phyloP scores from a whole-genome alignment of 1,140 invertebrate genomes.

The Vanessa tameamea region DNA sequence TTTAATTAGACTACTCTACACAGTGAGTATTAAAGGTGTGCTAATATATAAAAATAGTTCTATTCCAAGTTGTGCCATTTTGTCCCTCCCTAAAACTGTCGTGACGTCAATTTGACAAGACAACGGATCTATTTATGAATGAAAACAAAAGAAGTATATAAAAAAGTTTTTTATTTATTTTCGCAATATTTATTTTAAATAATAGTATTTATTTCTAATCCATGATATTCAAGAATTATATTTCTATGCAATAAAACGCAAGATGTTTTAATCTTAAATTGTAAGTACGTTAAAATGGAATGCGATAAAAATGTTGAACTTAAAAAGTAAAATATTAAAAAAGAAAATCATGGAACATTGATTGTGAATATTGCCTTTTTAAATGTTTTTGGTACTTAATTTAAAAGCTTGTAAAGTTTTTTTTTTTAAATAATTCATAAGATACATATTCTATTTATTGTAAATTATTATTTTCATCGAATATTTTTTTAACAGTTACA shows the following conservation, averaged over 20 bases:
- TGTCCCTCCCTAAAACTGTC: no score
- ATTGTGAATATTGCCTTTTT: conserved; percentile 2
- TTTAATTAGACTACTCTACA: no score
- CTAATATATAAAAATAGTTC: no score
- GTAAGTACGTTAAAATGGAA: no score
- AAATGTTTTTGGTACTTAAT: neutral
- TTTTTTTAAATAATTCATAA: neutral
- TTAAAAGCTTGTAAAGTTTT: neutral
- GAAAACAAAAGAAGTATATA: neutral
- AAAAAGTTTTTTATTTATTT: neutral
- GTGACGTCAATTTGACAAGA: no score
- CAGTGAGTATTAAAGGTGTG: no score
- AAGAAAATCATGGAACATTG: conserved; percentile 11
- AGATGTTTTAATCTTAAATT: neutral
- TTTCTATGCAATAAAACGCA: neutral
- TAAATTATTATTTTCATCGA: neutral
- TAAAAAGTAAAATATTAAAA: neutral
- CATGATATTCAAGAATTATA: neutral
- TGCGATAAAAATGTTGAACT: no score
- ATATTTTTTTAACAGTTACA: no score
- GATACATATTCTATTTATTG: no score
- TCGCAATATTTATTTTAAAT: neutral
- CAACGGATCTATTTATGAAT: no score
- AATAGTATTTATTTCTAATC: neutral
- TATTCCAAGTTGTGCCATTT: no score